Evolutionary conservation across 2,888 invertebrate genomes (phyloP), one percentile per base, ranked within the genome.

Genomic region (Terebella lapidaria): DNA sequence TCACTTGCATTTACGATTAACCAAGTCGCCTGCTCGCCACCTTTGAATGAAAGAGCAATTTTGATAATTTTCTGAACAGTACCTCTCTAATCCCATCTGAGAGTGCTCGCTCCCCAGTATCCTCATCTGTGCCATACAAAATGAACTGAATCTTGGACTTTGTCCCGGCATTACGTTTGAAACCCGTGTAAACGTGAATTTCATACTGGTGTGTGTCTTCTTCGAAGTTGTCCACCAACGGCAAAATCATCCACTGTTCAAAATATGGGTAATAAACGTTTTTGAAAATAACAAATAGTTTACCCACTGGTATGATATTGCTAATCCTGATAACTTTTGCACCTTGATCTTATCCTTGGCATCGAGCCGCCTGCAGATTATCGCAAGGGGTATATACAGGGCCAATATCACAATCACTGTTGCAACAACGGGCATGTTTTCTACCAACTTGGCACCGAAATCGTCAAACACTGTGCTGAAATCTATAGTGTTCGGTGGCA

Each of bases 381-480:
- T 29, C 15, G 35, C 46, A 4, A 56, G 25, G 15, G 27, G 20
- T 18, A 56, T 24, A 51, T 58, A 65, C 4, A 66, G 10, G n/a
- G 62, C 22, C 10, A 70, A 30, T 22, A 69, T 35, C 42, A 61
- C 24, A 22, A 63, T 57, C 53, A 69, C 58, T 20, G 69, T 61
- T 5, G 60, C 57, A 22, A 72, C 58, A 0, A 72, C 71, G 45
- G 64, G 64, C 0, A 70, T 68, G 54, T 67, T 73, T 30, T 70
- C 66, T 18, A 45, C 29, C 10, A 73, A 45, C 27, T 64, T 64
- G 4, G 52, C 60, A 1, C 59, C 46, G 47, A 72, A 68, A 60
- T 72, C 65, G 26, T 61, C 63, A 59, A 74, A 71, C 25, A 74
- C 59, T 22, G 65, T 59, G 10, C 58, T 59, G 56, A 74, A 74